These are phyloP conservation scores for Argentina silus DNA, from an alignment of 2,797 vertebrate species.

Conservation along the genomic window DNA sequence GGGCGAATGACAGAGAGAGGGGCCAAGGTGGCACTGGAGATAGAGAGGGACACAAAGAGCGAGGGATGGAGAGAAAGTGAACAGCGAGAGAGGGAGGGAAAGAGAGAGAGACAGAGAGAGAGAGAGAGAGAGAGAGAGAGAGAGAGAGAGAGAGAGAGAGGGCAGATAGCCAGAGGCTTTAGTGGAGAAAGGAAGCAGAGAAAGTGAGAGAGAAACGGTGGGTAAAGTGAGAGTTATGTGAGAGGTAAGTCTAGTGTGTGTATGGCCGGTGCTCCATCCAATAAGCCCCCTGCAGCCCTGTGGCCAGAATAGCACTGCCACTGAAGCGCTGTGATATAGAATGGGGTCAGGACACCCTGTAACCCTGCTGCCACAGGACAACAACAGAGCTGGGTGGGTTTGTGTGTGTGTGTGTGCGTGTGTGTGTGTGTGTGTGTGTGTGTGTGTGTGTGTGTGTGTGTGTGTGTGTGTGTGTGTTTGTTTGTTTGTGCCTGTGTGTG, in stretches of 20 bases:
- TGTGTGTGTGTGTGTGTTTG: no score
- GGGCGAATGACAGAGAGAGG: not conserved
- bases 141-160: conserved; percentile 7
- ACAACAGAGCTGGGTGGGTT: not conserved
- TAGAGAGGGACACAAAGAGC: not conserved
- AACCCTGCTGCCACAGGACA: conserved; percentile 48
- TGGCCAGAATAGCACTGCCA: conserved; percentile 19
- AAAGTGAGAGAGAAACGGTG: not conserved
- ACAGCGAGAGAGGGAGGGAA: not conserved
- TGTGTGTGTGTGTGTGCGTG: conserved; percentile 6
- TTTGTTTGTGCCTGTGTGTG: conserved; percentile 3
- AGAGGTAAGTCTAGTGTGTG: not conserved
- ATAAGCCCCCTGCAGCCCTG: conserved; percentile 20
- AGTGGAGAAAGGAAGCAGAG: not conserved
- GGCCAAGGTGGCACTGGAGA: not conserved
- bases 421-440: conserved; percentile 5
- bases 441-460: not conserved
- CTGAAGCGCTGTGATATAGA: conserved; percentile 66
- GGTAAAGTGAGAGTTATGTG: not conserved
- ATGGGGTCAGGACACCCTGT: conserved; percentile 65
- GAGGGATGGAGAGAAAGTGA: not conserved
- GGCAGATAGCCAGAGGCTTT: not conserved
- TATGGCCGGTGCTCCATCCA: not conserved
- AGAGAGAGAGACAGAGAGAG: conserved; percentile 5
- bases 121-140: not conserved